These are phyloP conservation scores for Peromyscus melanophrys DNA, from an alignment of 2,797 vertebrate species.

Conservation along the genomic window DNA sequence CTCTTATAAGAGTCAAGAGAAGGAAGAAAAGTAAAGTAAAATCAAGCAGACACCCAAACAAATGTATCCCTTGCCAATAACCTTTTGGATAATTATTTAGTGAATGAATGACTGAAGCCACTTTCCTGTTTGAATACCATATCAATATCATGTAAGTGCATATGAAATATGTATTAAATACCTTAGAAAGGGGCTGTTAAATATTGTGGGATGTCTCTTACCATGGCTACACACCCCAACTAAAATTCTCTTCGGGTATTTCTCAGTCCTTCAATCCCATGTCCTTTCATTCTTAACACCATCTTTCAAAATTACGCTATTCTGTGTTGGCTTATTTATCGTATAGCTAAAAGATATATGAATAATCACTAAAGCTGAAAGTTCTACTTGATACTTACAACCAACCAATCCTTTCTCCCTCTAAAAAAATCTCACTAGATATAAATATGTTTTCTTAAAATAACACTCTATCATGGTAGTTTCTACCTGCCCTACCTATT, in stretches of 20 bases:
- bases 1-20: neutral
- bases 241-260: neutral
- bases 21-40: neutral
- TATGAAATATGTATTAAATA: neutral
- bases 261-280: neutral
- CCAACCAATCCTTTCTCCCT: neutral
- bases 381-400: conserved; percentile 50
- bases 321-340: neutral
- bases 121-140: conserved; percentile 46
- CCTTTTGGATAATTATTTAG: conserved; percentile 15
- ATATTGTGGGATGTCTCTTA: neutral
- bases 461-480: neutral
- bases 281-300: neutral
- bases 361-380: conserved; percentile 11
- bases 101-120: conserved; percentile 13
- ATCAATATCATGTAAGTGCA: neutral
- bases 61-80: neutral
- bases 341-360: neutral
- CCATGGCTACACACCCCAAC: neutral
- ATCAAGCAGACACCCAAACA: neutral
- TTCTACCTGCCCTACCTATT: neutral
- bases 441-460: neutral
- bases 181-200: neutral
- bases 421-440: neutral
- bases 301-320: conserved; percentile 57